These are phyloP conservation scores for Muschampia plurimacula DNA, from an alignment of 2,888 invertebrate species.

Conservation along the genomic window DNA sequence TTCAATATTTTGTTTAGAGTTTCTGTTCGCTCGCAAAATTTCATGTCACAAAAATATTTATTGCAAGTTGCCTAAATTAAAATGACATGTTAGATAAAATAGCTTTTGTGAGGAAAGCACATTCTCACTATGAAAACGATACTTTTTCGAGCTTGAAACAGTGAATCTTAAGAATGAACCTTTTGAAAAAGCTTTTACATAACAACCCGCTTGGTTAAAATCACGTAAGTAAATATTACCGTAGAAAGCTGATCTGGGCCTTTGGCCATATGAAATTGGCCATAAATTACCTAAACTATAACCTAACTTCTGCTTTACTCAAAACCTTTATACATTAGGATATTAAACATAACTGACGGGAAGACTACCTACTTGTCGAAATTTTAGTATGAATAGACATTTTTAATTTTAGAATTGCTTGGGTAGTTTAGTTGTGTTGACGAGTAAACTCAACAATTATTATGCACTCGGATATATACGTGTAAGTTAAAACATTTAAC, in stretches of 20 bases:
- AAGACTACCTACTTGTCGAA: no score
- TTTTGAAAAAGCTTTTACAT: not conserved
- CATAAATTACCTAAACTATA: not conserved
- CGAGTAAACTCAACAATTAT: no score
- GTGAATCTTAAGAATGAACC: constrained; percentile 9
- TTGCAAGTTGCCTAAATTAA: constrained; percentile 4
- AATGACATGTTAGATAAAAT: not conserved
- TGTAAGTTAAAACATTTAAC: no score
- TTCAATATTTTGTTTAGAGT: not conserved
- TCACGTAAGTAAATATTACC: constrained; percentile 15
- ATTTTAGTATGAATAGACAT: not conserved
- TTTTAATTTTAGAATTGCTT: no score
- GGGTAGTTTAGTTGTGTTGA: no score
- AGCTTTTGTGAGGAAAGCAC: no score
- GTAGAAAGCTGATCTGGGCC: constrained; percentile 14
- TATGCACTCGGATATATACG: no score
- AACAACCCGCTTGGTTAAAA: not conserved
- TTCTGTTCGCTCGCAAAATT: not conserved
- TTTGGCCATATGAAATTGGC: no score
- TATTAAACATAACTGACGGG: no score
- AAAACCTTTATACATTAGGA: not conserved
- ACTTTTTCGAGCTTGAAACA: not conserved
- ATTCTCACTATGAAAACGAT: not conserved
- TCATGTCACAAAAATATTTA: not conserved
- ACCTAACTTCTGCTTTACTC: not conserved